Percentiles rank a stretch among this genome's conserved stretches.
These are phyloP conservation scores for Hipparchia semele DNA, from an alignment of 2,888 invertebrate species.

Conservation along the genomic window DNA sequence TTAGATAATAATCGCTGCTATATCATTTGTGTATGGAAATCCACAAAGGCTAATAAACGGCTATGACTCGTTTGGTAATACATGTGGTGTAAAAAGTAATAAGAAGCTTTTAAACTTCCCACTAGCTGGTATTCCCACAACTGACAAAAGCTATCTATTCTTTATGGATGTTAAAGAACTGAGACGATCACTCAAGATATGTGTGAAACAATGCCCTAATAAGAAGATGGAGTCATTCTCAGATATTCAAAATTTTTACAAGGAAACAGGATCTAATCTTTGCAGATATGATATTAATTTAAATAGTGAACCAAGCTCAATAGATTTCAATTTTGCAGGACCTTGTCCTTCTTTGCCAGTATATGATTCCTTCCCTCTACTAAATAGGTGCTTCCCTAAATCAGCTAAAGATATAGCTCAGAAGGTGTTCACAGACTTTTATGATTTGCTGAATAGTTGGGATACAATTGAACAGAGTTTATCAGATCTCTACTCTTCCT, in stretches of 20 bases:
- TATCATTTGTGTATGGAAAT: slow-evolving; percentile 94
- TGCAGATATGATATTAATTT: slow-evolving; percentile 89
- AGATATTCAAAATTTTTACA: slow-evolving; percentile 89
- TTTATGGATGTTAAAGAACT: slow-evolving; percentile 92
- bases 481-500: slow-evolving; percentile 93
- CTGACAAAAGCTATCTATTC: slow-evolving; percentile 90
- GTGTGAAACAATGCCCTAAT: slow-evolving; percentile 94
- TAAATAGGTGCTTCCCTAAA: slow-evolving; percentile 94
- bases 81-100: slow-evolving; percentile 93
- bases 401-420: slow-evolving; percentile 85
- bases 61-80: slow-evolving; percentile 97
- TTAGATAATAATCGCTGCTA: slow-evolving; percentile 92
- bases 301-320: slow-evolving; percentile 72
- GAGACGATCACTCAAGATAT: slow-evolving; percentile 91
- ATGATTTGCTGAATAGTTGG: slow-evolving; percentile 93
- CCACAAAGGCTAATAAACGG: slow-evolving; percentile 94
- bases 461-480: slow-evolving; percentile 94
- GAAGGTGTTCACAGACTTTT: slow-evolving; percentile 87
- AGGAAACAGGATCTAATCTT: slow-evolving; percentile 87
- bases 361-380: slow-evolving; percentile 88
- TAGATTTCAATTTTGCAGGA: slow-evolving; percentile 81
- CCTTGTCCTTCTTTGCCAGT: slow-evolving; percentile 92
- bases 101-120: slow-evolving; percentile 88
- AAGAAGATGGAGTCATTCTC: slow-evolving; percentile 83
- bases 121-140: slow-evolving; percentile 91